These are phyloP conservation scores for Rhipidura dahli DNA, from an alignment of 2,113 vertebrate genomes.

Conservation along the genomic window DNA sequence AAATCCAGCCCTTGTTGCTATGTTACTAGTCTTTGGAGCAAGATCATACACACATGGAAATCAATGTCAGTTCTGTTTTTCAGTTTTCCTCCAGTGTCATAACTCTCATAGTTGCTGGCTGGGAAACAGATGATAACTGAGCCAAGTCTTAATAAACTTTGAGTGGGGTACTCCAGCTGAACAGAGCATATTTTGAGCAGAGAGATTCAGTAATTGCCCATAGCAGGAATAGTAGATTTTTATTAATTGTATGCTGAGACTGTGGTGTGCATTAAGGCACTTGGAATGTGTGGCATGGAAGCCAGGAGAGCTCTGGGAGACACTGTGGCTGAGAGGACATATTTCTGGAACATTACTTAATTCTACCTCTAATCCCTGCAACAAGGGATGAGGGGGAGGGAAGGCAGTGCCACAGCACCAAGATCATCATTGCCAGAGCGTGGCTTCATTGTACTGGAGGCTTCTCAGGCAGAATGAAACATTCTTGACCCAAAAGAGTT, in stretches of 20 bases:
- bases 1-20: slow-evolving; percentile 17
- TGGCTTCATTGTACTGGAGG: background rate
- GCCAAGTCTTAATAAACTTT: slow-evolving; percentile 53
- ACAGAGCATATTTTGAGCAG: slow-evolving; percentile 11
- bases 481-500: background rate
- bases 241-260: slow-evolving; percentile 4
- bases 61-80: slow-evolving; percentile 47
- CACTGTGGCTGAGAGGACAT: background rate
- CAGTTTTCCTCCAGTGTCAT: slow-evolving; percentile 31
- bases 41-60: slow-evolving; percentile 44
- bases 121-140: background rate
- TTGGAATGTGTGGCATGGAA: slow-evolving; percentile 13
- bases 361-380: background rate
- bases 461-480: background rate
- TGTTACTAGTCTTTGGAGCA: slow-evolving; percentile 39
- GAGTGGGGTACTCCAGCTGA: slow-evolving; percentile 47
- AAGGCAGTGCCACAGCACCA: background rate
- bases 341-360: background rate
- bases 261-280: background rate
- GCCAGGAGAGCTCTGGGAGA: background rate
- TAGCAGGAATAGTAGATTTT: background rate
- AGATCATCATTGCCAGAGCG: background rate
- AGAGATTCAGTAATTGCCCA: slow-evolving; percentile 11
- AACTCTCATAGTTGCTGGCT: slow-evolving; percentile 43
- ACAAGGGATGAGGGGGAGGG: background rate